phyloP scores from a whole-genome alignment of 2,888 invertebrate species.

The Geophilus truncorum region DNA sequence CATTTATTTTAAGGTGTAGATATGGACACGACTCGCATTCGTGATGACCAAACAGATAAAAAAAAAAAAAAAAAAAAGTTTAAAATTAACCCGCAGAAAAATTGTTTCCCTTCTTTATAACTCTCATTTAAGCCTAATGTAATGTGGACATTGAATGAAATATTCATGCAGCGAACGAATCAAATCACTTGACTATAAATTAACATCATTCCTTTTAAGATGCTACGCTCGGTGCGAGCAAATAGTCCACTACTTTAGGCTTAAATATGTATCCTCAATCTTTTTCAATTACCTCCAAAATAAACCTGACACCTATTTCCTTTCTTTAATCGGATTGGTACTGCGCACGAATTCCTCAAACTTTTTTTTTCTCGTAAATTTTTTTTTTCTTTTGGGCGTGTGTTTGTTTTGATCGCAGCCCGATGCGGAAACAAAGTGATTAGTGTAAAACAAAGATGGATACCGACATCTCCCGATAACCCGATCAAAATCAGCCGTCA shows the following conservation, averaged over 20 bases:
- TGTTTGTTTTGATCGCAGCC: neutral
- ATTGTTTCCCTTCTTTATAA: neutral
- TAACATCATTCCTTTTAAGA: neutral
- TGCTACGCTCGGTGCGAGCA: neutral
- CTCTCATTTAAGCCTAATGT: neutral
- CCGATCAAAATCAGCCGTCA: neutral
- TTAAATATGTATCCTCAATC: slow-evolving; percentile 17
- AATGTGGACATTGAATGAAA: neutral
- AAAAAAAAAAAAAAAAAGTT: too few relatives aligned
- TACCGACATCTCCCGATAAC: neutral
- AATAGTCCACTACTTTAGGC: neutral
- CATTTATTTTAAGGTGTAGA: neutral
- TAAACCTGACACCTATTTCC: slow-evolving; percentile 12
- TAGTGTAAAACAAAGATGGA: neutral
- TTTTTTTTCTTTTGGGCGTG: neutral
- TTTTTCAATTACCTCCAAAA: slow-evolving; percentile 9
- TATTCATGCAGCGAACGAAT: slow-evolving; percentile 6
- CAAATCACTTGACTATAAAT: neutral
- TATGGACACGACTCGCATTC: neutral
- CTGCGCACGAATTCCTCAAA: neutral
- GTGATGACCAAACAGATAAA: neutral
- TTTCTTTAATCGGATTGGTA: slow-evolving; percentile 2
- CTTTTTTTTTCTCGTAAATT: neutral
- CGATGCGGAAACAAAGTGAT: neutral
- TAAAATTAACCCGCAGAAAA: neutral